Base-by-base conservation (phyloP, 2,113 vertebrate species). In the Nerophis lumbriciformis region DNA sequence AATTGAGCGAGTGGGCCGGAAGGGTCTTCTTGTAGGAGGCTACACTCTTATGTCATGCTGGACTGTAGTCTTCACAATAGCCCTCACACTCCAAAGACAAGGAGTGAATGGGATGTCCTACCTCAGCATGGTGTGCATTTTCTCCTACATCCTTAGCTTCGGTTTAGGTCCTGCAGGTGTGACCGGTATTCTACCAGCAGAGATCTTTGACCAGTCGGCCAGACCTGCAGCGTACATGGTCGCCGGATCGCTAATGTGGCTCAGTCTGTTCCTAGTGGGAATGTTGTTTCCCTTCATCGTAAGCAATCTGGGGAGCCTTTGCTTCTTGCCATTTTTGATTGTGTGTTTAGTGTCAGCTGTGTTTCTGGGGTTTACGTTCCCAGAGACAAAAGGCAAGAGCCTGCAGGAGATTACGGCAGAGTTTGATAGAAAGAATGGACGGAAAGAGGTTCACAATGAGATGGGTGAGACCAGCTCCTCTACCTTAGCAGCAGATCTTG, bases 91-190 rank as follows among this genome's bases (percentile, higher is more conserved):
- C 42, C 91, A 94, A 90, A 90, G 80, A 56, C 85, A 28, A 5
- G 65, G 69, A 0, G 76, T 92, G 21, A 65, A 72, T 12, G 92
- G 93, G 77, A 94, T 93, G 91, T 71, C 92, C 2, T 95, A 94
- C 75, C 82, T 98, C 76, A 94, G 94, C 82, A 89, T 94, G 90
- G 83, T 66, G 51, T 95, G 94, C 13, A 74, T 97, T 59, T 97
- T 96, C 1, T 78, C 90, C 72, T 94, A 93, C 82, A 96, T 96
- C 84, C 89, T 97, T 50, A 98, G 95, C 82, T 97, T 97, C 63
- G 94, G 94, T 52, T 86, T 95, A 16, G 93, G 95, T 49, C 94
- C 95, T 65, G 94, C 94, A 0, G 93, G 94, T 44, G 93, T 98
- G 49, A 95, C 94, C 0, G 92, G 92, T 11, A 86, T 98, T 63